Evolutionary conservation across 2,113 vertebrate genomes (phyloP), one percentile per base, ranked within the genome.

Genomic region (Pachycephala philippinensis): DNA sequence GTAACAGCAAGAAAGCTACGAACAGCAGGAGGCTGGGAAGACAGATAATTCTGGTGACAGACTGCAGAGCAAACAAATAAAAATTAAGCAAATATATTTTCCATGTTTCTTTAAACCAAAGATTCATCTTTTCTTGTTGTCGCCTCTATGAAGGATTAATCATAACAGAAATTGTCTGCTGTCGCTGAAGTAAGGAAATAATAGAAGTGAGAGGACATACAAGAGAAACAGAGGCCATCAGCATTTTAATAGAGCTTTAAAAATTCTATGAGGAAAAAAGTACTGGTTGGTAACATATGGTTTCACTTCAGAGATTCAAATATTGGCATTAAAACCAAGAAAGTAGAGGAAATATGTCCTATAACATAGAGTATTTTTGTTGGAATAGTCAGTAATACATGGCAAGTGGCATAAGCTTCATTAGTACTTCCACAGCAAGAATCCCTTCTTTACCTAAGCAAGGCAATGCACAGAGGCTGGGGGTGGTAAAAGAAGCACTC

Each of bases 11-110:
- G 42, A 82, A 75, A 89, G 89, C 4, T 5, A 75, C 28, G 26
- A 87, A 60, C 56, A 96, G 84, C 82, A 85, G 57, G 78, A 91
- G 70, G 40, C 71, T 94, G 74, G 57, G 66, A 94, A 90, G 70
- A 80, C 72, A 71, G 22, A n/a, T 33, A 69, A 72, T 88, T 88
- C 74, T 80, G 57, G 37, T 75, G 57, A 79, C 70, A 94, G 81
- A 79, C 66, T 83, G 45, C 45, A 70, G 35, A 91, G 27, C 18
- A 93, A 88, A 95, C 59, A 87, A 75, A 63, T 53, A 40, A 68
- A 74, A 90, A 53, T 61, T 66, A 84, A 74, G 42, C 23, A 95
- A 27, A 66, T 70, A 15, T 7, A 44, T 88, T 84, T 61, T 84
- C 49, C 26, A 27, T 53, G 59, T 87, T 89, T 80, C 60, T 95